phyloP scores from a whole-genome alignment of 1,140 invertebrate species.

The Microplitis demolitor region DNA sequence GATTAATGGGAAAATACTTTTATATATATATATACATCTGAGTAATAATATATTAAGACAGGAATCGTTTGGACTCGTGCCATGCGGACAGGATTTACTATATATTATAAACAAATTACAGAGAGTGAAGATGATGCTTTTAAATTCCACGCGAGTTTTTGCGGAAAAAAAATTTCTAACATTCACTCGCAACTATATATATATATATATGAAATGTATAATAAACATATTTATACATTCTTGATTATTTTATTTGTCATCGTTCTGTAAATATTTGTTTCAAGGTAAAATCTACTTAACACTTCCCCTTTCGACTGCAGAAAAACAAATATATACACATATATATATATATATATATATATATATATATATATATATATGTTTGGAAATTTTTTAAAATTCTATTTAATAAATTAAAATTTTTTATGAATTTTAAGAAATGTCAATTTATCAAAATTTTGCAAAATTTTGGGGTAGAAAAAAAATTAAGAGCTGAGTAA shows the following conservation, averaged over 20 bases:
- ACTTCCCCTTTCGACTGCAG: no score
- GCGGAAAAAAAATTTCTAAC: background rate
- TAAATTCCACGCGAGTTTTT: constrained; percentile 14
- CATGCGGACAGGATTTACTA: background rate
- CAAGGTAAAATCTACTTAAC: no score
- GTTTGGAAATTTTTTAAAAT: no score
- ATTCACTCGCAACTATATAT: background rate
- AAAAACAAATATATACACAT: no score
- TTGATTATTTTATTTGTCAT: background rate
- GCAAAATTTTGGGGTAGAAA: no score
- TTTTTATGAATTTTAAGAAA: no score
- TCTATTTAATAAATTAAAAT: no score
- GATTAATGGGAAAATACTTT: constrained; percentile 12
- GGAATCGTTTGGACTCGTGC: no score
- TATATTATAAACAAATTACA: background rate
- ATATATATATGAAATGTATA: background rate
- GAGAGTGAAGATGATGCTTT: background rate
- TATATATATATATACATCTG: background rate
- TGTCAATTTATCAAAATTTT: no score
- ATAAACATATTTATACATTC: background rate
- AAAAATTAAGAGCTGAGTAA: no score
- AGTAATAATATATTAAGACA: background rate
- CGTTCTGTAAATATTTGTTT: background rate
- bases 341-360: no score
- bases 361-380: no score